phyloP scores from a whole-genome alignment of 2,888 invertebrate species.

The Stenodera caucasica region DNA sequence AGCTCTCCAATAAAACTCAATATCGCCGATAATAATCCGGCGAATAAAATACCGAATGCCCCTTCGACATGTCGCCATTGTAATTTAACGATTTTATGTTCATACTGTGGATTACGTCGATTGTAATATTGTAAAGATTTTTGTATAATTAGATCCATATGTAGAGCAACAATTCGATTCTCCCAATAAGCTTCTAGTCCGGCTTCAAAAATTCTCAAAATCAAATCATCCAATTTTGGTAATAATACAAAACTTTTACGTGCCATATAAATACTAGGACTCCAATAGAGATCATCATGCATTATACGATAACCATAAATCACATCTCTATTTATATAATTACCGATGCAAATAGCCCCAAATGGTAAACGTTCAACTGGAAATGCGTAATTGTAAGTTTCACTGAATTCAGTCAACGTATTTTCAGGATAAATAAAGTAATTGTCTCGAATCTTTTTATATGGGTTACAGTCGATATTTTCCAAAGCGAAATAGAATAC shows the following conservation, averaged over 20 bases:
- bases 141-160: slow-evolving; percentile 22
- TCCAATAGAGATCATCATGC: slow-evolving; percentile 25
- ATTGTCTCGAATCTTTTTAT: neutral
- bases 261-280: slow-evolving; percentile 11
- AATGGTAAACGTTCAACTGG: neutral
- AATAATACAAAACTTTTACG: slow-evolving; percentile 18
- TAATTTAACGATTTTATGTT: slow-evolving; percentile 21
- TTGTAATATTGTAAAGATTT: slow-evolving; percentile 13
- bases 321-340: slow-evolving; percentile 14
- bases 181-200: slow-evolving; percentile 20
- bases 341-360: slow-evolving; percentile 8
- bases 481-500: slow-evolving; percentile 65
- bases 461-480: neutral
- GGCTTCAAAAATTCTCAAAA: slow-evolving; percentile 18
- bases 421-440: slow-evolving; percentile 16
- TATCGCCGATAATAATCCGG: neutral
- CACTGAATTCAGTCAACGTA: slow-evolving; percentile 7
- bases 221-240: slow-evolving; percentile 14
- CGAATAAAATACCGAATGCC: slow-evolving; percentile 14
- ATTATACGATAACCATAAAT: slow-evolving; percentile 18
- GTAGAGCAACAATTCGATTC: slow-evolving; percentile 11
- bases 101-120: neutral
- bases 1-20: neutral
- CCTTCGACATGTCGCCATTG: slow-evolving; percentile 24
- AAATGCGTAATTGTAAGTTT: neutral